Evolutionary conservation across 2,113 vertebrate species (phyloP).

Genomic region (Hystrix brachyura): DNA sequence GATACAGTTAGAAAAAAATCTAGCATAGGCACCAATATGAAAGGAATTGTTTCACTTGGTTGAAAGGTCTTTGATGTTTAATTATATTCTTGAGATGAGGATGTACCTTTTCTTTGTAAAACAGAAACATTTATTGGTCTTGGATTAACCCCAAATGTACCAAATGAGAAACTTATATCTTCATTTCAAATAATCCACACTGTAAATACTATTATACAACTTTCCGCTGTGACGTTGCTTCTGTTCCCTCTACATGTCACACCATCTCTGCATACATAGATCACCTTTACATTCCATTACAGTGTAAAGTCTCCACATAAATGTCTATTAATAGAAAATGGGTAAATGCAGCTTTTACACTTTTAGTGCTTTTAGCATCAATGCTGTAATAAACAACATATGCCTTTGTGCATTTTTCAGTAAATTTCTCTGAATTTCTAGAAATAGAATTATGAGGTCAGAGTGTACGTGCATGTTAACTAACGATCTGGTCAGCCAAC

Average conservation of each 20-base stretch:
- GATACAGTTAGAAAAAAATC: background rate
- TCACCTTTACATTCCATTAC: background rate
- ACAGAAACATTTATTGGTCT: background rate
- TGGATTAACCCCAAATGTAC: background rate
- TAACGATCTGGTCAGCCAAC: background rate
- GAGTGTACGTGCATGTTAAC: background rate
- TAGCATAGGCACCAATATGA: background rate
- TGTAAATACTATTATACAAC: background rate
- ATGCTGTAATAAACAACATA: background rate
- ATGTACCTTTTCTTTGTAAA: background rate
- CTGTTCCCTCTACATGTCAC: background rate
- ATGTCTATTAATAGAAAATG: background rate
- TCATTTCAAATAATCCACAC: background rate
- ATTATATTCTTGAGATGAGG: background rate
- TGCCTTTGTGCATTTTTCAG: background rate
- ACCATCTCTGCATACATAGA: background rate
- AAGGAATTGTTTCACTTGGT: background rate
- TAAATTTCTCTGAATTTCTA: slow-evolving; percentile 9
- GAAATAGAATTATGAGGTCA: background rate
- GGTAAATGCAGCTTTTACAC: background rate
- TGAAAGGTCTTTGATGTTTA: slow-evolving; percentile 13
- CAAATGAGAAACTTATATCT: background rate
- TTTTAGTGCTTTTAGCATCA: slow-evolving; percentile 21
- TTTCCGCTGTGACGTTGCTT: background rate
- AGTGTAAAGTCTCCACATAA: background rate